Evolutionary conservation across 2,797 vertebrate species (phyloP).

Genomic region (Anguilla marmorata): DNA sequence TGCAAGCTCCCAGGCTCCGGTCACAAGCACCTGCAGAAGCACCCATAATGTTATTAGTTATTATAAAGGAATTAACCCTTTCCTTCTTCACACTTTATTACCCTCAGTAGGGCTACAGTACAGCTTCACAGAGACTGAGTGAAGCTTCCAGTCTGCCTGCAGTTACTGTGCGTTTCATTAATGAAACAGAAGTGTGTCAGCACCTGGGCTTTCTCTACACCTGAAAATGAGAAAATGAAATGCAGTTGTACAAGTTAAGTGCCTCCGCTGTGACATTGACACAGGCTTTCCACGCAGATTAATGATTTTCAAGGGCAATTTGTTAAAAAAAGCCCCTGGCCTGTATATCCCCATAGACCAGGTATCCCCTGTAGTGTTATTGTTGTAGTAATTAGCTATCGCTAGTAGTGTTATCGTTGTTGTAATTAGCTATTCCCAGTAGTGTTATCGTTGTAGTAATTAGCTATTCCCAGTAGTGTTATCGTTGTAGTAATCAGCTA

Average conservation of each 20-base stretch:
- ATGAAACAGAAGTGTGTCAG: background rate
- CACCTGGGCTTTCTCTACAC: conserved; percentile 31
- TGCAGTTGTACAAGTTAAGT: conserved; percentile 36
- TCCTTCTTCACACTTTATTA: conserved; percentile 42
- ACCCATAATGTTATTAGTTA: background rate
- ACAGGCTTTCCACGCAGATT: conserved; percentile 27
- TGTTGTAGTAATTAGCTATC: background rate
- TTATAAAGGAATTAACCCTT: background rate
- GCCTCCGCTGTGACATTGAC: conserved; percentile 36
- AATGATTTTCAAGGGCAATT: conserved; percentile 39
- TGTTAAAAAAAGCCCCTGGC: background rate
- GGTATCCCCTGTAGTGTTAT: background rate
- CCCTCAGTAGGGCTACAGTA: conserved; percentile 7
- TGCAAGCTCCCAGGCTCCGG: background rate
- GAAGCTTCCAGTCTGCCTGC: background rate
- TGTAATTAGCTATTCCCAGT: conserved; percentile 19
- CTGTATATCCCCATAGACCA: background rate
- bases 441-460: conserved; percentile 43
- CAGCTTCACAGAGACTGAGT: background rate
- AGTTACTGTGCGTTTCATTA: background rate
- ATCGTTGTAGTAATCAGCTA: too few species aligned
- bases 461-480: conserved; percentile 20
- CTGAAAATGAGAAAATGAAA: conserved; percentile 33
- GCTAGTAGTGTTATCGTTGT: background rate
- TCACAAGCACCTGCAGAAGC: background rate